Conservation (phyloP, 2,888 invertebrate species). For the Boloria selene region DNA sequence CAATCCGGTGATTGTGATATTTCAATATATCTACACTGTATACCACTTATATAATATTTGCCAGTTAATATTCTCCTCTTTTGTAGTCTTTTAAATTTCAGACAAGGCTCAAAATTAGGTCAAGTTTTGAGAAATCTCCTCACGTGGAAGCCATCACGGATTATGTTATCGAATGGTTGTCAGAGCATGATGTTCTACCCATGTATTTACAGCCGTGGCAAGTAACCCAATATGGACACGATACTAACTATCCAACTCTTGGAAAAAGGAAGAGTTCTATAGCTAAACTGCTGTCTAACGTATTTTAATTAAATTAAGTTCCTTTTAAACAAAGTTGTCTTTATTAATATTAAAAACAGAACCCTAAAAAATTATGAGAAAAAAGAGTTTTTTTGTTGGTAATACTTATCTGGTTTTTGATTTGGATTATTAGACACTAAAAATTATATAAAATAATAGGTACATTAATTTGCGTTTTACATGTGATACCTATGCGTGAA, state of each 20-base stretch:
- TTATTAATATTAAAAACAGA: background rate
- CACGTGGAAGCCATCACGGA: slow-evolving; percentile 64
- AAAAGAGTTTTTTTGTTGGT: no score
- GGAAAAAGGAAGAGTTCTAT: slow-evolving; percentile 42
- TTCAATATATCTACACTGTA: background rate
- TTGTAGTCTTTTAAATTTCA: slow-evolving; percentile 46
- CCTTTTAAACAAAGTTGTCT: background rate
- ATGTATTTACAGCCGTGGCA: slow-evolving; percentile 65
- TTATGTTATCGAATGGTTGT: slow-evolving; percentile 68
- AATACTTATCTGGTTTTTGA: no score
- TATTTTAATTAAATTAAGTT: slow-evolving; percentile 38
- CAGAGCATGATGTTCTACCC: slow-evolving; percentile 60
- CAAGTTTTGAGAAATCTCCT: slow-evolving; percentile 59
- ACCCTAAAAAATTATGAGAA: no score
- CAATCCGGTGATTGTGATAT: slow-evolving; percentile 27
- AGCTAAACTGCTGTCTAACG: slow-evolving; percentile 46
- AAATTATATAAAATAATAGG: no score
- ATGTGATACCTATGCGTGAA: no score
- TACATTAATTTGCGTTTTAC: no score
- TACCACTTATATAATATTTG: background rate
- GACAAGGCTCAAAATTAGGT: slow-evolving; percentile 48
- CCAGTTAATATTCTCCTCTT: background rate
- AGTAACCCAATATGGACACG: slow-evolving; percentile 44
- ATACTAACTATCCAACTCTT: slow-evolving; percentile 50
- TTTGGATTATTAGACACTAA: no score